These are phyloP conservation scores for Philopedon plagiatum DNA, from an alignment of 2,888 invertebrate species.

Conservation along the genomic window DNA sequence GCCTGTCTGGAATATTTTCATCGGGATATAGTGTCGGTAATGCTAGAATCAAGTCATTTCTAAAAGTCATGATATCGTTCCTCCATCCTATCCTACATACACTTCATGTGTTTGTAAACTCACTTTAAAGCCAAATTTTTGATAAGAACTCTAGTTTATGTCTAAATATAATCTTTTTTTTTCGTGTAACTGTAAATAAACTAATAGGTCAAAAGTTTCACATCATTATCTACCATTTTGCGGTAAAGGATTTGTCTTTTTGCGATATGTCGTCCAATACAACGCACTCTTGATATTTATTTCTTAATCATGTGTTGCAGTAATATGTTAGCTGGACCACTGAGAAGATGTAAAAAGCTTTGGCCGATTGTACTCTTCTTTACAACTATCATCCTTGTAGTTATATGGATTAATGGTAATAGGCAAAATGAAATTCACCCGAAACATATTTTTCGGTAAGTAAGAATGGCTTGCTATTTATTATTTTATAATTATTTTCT, in stretches of 20 bases:
- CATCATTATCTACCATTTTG: not conserved
- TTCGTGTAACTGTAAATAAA: too few relatives aligned
- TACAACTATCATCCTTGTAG: constrained; percentile 56
- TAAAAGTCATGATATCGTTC: too few relatives aligned
- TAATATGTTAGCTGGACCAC: constrained; percentile 63
- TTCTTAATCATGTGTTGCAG: constrained; percentile 41
- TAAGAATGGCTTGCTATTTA: not conserved
- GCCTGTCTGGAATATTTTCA: too few relatives aligned
- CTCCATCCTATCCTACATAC: too few relatives aligned
- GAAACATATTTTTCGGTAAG: constrained; percentile 61
- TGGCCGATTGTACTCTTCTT: constrained; percentile 60
- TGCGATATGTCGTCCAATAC: not conserved
- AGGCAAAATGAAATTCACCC: constrained; percentile 57
- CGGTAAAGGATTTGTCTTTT: not conserved
- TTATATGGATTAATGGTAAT: constrained; percentile 56
- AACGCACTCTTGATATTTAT: too few relatives aligned
- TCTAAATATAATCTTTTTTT: too few relatives aligned
- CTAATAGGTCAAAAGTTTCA: constrained; percentile 7
- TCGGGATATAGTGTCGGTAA: too few relatives aligned
- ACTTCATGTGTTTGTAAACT: too few relatives aligned
- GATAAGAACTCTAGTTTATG: too few relatives aligned
- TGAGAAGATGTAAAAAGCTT: constrained; percentile 63
- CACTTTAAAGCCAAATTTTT: too few relatives aligned
- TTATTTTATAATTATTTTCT: not conserved
- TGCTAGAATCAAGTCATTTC: too few relatives aligned